Evolutionary conservation across 2,888 invertebrate species (phyloP), one percentile per base, ranked within the genome.

Genomic region (Cryptocephalus primarius): DNA sequence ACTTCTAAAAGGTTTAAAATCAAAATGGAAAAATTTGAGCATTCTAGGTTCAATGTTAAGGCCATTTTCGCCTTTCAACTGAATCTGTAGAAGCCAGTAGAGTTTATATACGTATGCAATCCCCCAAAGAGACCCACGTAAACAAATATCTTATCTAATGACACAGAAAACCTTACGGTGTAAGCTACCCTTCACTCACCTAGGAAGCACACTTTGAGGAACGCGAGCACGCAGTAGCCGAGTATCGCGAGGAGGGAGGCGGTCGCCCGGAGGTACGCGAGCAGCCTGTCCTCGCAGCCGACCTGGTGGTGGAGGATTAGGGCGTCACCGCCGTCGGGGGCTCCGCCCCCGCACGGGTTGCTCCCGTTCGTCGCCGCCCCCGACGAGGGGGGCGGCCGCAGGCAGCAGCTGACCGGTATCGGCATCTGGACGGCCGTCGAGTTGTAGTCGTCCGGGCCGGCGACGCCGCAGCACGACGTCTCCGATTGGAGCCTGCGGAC

Each of bases 191-290:
- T 22, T 36, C 12, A 45, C 49, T 44, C 33, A 52, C 52, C 88
- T 55, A 89, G 80, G 77, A 90, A 90, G 76, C 88, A 88, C 70
- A 89, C 75, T 72, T 90, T 90, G 59, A 89, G 77, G 74, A 90
- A 90, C 61, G 89, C 86, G 61, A 90, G 84, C 53, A 90, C 88
- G 73, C 90, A 90, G 70, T 88, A 89, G 48, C 89, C 89, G 59
- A 88, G 70, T 48, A 70, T 69, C 65, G 86, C 88, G 47, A 90
- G 76, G 49, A 87, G 75, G 66, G 89, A 88, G 43, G 88, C 88
- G 40, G 86, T 86, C 64, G 83, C 78, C 56, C 83, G 75, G 43
- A 89, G 74, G 83, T 89, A 90, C 55, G 77, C 73, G 48, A 83
- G 73, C 50, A 90, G 73, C 51, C 79, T 74, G 56, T 83, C 83